Percentiles rank a stretch among this genome's conserved stretches.
Evolutionary conservation across 2,888 invertebrate species (phyloP).

Genomic region (Steinernema hermaphroditum): DNA sequence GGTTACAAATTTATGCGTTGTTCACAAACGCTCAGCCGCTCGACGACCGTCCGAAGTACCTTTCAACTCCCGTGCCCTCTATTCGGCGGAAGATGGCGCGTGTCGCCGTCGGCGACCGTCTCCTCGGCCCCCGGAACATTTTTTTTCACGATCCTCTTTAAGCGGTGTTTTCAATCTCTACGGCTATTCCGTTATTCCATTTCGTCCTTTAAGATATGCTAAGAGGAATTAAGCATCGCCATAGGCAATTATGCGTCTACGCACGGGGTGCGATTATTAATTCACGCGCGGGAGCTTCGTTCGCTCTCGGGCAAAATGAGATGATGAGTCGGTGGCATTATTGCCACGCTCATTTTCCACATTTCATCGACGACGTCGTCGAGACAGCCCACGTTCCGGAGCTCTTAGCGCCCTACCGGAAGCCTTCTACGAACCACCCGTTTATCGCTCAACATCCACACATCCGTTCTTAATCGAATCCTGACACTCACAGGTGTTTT

Average conservation of each 20-base stretch:
- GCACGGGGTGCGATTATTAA: conserved; percentile 29
- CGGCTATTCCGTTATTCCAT: conserved; percentile 21
- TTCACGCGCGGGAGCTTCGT: conserved; percentile 13
- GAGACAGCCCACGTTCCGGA: conserved; percentile 16
- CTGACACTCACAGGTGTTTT: conserved; percentile 7
- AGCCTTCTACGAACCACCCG: no score
- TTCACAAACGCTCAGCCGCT: conserved; percentile 13
- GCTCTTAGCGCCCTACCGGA: not conserved
- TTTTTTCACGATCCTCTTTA: not conserved
- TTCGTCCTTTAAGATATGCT: conserved; percentile 25
- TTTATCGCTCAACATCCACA: no score
- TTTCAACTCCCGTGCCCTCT: not conserved
- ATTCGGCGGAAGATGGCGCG: not conserved
- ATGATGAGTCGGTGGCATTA: conserved; percentile 24
- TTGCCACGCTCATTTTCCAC: conserved; percentile 24
- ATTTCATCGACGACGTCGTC: conserved; percentile 8
- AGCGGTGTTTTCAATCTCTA: not conserved
- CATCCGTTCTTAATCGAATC: conserved; percentile 7
- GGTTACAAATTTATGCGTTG: conserved; percentile 31
- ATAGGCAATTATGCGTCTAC: conserved; percentile 19
- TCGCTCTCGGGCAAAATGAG: conserved; percentile 1
- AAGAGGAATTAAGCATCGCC: conserved; percentile 25
- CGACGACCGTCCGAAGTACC: conserved; percentile 21
- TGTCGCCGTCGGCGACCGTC: no score
- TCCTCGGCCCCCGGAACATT: not conserved